phyloP scores from a whole-genome alignment of 2,113 vertebrate species.

The Myotis brandtii region DNA sequence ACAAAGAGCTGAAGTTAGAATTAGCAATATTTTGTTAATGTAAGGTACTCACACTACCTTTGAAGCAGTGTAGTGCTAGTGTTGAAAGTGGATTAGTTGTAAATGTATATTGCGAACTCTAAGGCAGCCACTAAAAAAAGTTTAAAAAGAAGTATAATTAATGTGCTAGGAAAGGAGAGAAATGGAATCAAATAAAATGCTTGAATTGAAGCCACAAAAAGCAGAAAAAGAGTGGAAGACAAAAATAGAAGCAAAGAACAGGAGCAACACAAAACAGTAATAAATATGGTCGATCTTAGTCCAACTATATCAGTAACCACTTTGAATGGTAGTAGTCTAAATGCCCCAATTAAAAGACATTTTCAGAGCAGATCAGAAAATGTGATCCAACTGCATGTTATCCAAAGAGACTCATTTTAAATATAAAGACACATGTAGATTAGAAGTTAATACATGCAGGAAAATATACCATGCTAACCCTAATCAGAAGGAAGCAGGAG shows the following conservation, averaged over 20 bases:
- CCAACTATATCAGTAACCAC: not conserved
- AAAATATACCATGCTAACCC: not conserved
- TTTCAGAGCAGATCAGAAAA: not conserved
- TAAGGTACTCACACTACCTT: not conserved
- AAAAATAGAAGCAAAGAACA: not conserved
- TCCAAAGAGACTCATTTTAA: not conserved
- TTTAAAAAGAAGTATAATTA: not conserved
- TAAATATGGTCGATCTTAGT: not conserved
- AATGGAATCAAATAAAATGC: not conserved
- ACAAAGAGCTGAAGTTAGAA: not conserved
- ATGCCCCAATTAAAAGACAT: not conserved
- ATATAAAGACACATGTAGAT: not conserved
- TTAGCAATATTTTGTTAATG: not conserved
- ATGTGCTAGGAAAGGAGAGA: not conserved
- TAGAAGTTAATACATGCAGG: not conserved
- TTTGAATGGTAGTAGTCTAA: not conserved
- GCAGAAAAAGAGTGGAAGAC: not conserved
- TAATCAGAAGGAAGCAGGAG: not conserved
- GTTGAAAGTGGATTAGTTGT: not conserved
- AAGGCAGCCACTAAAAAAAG: not conserved
- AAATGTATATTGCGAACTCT: not conserved
- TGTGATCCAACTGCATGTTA: not conserved
- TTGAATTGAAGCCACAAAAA: not conserved
- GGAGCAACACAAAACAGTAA: not conserved
- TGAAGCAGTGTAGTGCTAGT: not conserved